phyloP scores from a whole-genome alignment of 2,797 vertebrate genomes.

The Aplochiton taeniatus region DNA sequence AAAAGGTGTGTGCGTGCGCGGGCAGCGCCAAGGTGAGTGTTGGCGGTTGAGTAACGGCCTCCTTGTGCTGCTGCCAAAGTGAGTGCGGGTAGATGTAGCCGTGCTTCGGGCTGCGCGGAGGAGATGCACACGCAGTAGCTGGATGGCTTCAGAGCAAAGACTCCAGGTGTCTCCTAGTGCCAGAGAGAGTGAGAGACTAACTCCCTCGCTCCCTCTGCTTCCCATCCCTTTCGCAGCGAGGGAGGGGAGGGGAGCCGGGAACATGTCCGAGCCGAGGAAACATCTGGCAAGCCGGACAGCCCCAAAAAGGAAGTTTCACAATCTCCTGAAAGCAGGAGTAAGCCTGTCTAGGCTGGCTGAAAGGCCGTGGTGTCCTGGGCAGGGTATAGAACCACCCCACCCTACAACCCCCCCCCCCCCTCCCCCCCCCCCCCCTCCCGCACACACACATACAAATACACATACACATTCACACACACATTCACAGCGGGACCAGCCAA shows the following conservation, averaged over 20 bases:
- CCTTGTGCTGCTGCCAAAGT: slow-evolving; percentile 28
- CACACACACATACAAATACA: background rate
- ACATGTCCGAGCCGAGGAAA: slow-evolving; percentile 85
- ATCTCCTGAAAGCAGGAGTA: slow-evolving; percentile 79
- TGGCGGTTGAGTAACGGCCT: slow-evolving; percentile 11
- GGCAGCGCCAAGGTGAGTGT: slow-evolving; percentile 14
- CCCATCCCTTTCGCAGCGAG: slow-evolving; percentile 45
- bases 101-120: slow-evolving; percentile 5
- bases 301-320: slow-evolving; percentile 86
- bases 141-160: slow-evolving; percentile 23
- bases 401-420: no score
- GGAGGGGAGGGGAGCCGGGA: slow-evolving; percentile 51
- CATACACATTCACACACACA: background rate
- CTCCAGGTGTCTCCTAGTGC: slow-evolving; percentile 39
- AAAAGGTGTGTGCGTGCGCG: slow-evolving; percentile 14
- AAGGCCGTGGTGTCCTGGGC: slow-evolving; percentile 25
- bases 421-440: no score
- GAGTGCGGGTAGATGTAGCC: slow-evolving; percentile 11
- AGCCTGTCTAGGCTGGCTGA: slow-evolving; percentile 71
- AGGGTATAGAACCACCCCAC: no score
- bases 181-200: slow-evolving; percentile 44
- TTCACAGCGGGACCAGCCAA: background rate
- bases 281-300: slow-evolving; percentile 88
- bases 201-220: slow-evolving; percentile 30
- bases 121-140: background rate